Evolutionary conservation across 2,113 vertebrate genomes (phyloP).

Genomic region (Carollia perspicillata): DNA sequence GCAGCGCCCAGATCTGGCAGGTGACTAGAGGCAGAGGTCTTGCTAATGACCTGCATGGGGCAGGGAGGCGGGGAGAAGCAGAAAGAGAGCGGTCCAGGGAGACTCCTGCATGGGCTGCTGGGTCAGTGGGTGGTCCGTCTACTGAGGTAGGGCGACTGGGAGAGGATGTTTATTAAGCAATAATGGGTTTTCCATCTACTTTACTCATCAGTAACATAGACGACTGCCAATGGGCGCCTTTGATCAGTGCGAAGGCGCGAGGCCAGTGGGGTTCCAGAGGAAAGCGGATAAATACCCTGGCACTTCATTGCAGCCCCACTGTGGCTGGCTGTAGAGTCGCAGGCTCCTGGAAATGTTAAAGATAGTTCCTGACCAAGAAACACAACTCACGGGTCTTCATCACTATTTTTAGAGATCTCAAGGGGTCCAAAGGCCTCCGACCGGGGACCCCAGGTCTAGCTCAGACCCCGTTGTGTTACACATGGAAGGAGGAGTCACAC

Average conservation of each 20-base stretch:
- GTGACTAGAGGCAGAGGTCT: neutral
- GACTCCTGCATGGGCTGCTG: neutral
- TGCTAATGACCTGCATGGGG: neutral
- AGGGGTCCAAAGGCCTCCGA: neutral
- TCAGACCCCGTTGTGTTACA: neutral
- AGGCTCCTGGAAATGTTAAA: constrained; percentile 34
- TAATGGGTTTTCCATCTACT: constrained; percentile 36
- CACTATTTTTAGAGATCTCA: neutral
- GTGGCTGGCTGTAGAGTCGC: neutral
- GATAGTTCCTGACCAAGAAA: constrained; percentile 4
- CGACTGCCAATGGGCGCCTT: constrained; percentile 23
- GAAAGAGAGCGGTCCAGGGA: neutral
- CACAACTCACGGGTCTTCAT: neutral
- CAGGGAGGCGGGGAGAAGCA: fast-evolving
- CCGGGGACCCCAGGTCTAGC: neutral
- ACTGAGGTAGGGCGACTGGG: neutral
- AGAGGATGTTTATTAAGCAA: constrained; percentile 28
- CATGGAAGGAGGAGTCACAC: neutral
- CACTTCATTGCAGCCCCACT: neutral
- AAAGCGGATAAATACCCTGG: neutral
- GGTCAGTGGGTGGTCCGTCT: constrained; percentile 8
- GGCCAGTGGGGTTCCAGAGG: constrained; percentile 1
- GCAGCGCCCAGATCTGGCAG: neutral
- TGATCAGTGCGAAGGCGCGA: constrained; percentile 2
- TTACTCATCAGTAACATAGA: neutral